phyloP scores from a whole-genome alignment of 2,113 vertebrate species.

The Mugil cephalus region DNA sequence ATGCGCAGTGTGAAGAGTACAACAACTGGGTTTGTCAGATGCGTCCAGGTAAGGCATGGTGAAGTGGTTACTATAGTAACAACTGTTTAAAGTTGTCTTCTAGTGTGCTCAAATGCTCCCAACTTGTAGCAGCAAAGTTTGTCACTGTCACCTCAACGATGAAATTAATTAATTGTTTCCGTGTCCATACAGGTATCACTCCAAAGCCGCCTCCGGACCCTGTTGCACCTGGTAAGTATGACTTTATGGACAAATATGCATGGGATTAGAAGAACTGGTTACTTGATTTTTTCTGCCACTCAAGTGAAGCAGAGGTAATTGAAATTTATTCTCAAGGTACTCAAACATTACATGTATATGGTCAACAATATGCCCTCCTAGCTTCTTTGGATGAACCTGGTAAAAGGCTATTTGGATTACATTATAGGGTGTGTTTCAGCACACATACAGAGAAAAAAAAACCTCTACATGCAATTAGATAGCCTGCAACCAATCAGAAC shows the following conservation, averaged over 20 bases:
- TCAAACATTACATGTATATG: too few species aligned
- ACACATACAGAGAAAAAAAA: too few species aligned
- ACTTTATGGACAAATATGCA: neutral
- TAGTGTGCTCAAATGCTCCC: neutral
- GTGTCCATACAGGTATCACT: constrained; percentile 80
- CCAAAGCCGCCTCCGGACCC: constrained; percentile 84
- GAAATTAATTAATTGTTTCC: neutral
- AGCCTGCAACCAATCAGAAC: too few species aligned
- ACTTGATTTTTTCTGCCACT: too few species aligned
- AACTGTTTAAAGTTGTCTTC: neutral
- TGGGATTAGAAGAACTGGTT: neutral
- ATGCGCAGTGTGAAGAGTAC: constrained; percentile 85
- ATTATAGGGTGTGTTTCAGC: too few species aligned
- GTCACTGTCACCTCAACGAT: neutral
- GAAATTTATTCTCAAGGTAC: too few species aligned
- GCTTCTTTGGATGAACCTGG: too few species aligned
- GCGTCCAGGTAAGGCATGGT: constrained; percentile 83
- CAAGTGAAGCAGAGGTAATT: too few species aligned
- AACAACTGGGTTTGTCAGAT: constrained; percentile 89
- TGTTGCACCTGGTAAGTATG: constrained; percentile 79
- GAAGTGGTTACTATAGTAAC: too few species aligned
- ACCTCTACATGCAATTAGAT: too few species aligned
- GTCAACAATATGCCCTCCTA: too few species aligned
- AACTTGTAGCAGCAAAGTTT: neutral
- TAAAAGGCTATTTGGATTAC: too few species aligned